Conservation (phyloP, 2,113 vertebrate species). For the Chroicocephalus ridibundus region DNA sequence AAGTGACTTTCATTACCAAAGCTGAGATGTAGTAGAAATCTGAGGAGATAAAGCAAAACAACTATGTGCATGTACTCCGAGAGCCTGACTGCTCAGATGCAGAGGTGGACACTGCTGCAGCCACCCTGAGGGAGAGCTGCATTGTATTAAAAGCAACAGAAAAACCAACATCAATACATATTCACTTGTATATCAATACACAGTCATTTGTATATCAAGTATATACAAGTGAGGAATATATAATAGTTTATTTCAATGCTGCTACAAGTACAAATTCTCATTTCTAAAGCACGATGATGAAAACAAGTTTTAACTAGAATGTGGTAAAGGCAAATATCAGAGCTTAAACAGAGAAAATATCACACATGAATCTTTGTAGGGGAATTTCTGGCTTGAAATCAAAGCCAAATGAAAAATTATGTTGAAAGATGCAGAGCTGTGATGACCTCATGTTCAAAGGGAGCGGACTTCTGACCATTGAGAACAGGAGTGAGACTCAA, state of each 20-base stretch:
- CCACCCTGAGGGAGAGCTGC: not conserved
- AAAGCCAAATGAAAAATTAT: not conserved
- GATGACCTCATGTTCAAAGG: not conserved
- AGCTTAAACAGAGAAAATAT: not conserved
- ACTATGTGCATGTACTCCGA: accelerated
- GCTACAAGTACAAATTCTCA: not conserved
- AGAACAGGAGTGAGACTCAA: not conserved
- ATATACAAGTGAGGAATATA: not conserved
- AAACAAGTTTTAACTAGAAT: not conserved
- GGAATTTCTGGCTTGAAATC: not conserved
- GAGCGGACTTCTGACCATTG: not conserved
- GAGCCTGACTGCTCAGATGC: not conserved
- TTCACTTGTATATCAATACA: not conserved
- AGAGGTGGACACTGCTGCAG: not conserved
- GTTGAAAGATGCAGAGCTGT: not conserved
- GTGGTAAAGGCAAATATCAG: not conserved
- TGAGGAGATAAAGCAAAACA: not conserved
- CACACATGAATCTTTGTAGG: not conserved
- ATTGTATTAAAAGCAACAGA: not conserved
- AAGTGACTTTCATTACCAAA: not conserved
- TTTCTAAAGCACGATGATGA: not conserved
- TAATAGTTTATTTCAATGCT: not conserved
- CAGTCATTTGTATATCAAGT: not conserved
- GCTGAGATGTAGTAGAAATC: not conserved
- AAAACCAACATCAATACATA: not conserved